These are phyloP conservation scores for Berghia stephanieae DNA, from an alignment of 1,140 invertebrate species.

Conservation along the genomic window DNA sequence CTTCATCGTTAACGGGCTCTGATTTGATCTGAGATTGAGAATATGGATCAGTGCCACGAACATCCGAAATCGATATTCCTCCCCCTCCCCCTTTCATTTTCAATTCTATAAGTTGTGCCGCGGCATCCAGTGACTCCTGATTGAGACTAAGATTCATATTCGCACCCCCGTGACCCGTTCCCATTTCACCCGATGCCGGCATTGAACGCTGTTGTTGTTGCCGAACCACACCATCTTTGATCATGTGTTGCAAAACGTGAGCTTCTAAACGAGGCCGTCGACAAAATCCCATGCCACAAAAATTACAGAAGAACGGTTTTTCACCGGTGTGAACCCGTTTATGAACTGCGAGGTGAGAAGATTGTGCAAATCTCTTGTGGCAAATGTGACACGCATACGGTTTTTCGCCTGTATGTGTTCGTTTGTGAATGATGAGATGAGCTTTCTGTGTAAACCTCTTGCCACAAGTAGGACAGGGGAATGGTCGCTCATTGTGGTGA, in stretches of 20 bases:
- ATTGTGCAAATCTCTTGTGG: constrained; percentile 46
- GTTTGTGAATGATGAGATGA: constrained; percentile 46
- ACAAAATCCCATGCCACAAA: constrained; percentile 43
- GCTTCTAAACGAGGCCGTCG: constrained; percentile 37
- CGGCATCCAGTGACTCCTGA: constrained; percentile 19
- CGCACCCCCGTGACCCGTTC: too few relatives aligned
- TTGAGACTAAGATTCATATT: constrained; percentile 18
- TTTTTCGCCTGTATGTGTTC: constrained; percentile 48
- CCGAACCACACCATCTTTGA: constrained; percentile 16
- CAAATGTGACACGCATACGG: constrained; percentile 43
- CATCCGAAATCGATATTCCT: too few relatives aligned
- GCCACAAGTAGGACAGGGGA: constrained; percentile 42
- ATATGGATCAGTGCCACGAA: too few relatives aligned
- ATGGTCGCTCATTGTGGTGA: constrained; percentile 41
- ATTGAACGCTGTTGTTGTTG: neutral
- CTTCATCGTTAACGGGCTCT: too few relatives aligned
- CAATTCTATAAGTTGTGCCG: neutral
- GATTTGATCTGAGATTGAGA: too few relatives aligned
- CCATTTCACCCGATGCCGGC: neutral
- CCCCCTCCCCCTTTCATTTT: constrained; percentile 2
- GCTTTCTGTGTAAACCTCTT: constrained; percentile 50
- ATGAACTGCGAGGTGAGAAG: constrained; percentile 47
- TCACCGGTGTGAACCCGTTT: constrained; percentile 52
- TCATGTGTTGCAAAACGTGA: constrained; percentile 34
- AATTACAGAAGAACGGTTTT: constrained; percentile 43